Conservation (phyloP, 2,113 vertebrate genomes). For the Colius striatus region DNA sequence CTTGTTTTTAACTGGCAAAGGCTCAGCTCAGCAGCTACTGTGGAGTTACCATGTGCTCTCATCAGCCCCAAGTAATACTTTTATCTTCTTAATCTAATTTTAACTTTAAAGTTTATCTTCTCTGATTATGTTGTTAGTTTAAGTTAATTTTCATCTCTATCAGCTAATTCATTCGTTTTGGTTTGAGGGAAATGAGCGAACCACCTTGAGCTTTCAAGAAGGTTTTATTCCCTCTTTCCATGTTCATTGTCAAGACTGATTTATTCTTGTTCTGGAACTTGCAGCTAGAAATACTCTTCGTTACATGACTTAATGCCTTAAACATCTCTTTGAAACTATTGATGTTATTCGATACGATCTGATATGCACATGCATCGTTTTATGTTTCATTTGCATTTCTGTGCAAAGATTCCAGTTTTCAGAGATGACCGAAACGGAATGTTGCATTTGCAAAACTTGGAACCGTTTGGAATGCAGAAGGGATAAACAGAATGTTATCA, state of each 20-base stretch:
- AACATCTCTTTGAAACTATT: constrained; percentile 47
- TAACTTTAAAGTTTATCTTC: constrained; percentile 31
- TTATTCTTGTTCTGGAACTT: constrained; percentile 43
- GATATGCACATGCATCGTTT: not conserved
- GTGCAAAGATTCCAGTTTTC: not conserved
- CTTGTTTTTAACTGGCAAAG: not conserved
- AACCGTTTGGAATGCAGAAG: not conserved
- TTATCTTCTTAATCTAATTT: constrained; percentile 36
- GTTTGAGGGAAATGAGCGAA: constrained; percentile 29
- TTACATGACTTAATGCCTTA: constrained; percentile 46
- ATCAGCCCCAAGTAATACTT: constrained; percentile 40
- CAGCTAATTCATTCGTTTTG: constrained; percentile 1
- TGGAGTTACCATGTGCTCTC: constrained; percentile 5
- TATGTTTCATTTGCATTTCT: constrained; percentile 23
- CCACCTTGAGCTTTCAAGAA: constrained; percentile 56
- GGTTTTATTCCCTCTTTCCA: constrained; percentile 31
- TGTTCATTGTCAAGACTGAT: constrained; percentile 35
- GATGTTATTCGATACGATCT: constrained; percentile 11
- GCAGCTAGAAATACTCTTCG: not conserved
- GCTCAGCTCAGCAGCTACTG: not conserved
- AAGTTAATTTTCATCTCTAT: constrained; percentile 55
- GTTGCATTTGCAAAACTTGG: not conserved
- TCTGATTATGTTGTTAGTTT: constrained; percentile 33
- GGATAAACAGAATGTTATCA: not conserved
- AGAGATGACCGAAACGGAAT: not conserved